A percentile compares a stretch with the other conserved stretches of the same genome.
These are phyloP conservation scores for Galagoides demidoff DNA, from an alignment of 2,797 vertebrate species.

Conservation along the genomic window DNA sequence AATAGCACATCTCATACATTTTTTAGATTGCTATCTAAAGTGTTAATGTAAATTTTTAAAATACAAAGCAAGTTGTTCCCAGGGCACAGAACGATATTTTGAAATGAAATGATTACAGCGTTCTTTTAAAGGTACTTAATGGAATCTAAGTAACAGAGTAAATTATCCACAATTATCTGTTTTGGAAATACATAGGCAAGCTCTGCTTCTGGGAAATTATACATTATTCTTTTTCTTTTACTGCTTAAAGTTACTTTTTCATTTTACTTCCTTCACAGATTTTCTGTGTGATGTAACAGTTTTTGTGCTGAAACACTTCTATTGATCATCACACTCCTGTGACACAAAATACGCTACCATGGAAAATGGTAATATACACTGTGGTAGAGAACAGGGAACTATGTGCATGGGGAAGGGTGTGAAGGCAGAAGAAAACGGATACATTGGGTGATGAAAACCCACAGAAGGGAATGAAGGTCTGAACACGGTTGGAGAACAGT, in stretches of 20 bases:
- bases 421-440: not conserved
- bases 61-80: not conserved
- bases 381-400: not conserved
- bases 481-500: not conserved
- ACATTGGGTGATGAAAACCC: not conserved
- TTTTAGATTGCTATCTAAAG: not conserved
- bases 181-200: not conserved
- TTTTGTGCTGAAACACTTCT: not conserved
- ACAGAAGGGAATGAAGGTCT: not conserved
- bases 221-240: not conserved
- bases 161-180: not conserved
- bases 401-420: fast-evolving
- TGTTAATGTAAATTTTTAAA: not conserved
- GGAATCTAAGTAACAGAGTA: not conserved
- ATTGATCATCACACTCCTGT: not conserved
- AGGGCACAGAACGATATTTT: not conserved
- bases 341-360: not conserved
- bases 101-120: not conserved
- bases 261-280: not conserved
- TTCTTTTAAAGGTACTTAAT: not conserved
- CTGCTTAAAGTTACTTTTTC: not conserved
- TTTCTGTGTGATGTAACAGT: not conserved
- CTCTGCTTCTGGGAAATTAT: not conserved
- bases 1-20: not conserved
- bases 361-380: not conserved